Base-by-base conservation (phyloP, 1,140 invertebrate genomes). In the Lordiphosa stackelbergi region DNA sequence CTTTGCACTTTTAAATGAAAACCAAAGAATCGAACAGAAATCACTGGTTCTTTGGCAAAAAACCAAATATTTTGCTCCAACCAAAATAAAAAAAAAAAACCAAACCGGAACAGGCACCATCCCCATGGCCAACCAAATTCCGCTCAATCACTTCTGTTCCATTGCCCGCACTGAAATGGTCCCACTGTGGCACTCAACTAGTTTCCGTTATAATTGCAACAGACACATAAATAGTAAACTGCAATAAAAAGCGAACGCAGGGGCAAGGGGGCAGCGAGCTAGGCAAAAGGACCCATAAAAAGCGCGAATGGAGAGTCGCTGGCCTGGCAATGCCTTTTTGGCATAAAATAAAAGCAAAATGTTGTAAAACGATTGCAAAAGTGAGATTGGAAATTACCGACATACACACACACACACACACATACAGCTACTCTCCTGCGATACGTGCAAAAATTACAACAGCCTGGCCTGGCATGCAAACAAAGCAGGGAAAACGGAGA, bases 141-240 rank as follows among this genome's bases (percentile, higher is more conserved):
- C 13, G 34, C 13, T 10, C n/a, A 12, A 37, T 7, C n/a, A 24
- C 22, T 38, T 12, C 9, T 8, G 10, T 11, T 4, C 19, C 11
- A 4, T 11, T 43, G 9, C 12, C 46, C 22, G 31, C 22, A 8
- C 37, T 22, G 19, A 16, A 42, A 58, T 56, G 41, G 77, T 69
- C 53, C 81, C 81, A 77, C 72, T 77, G 81, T 85, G 72, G 66
- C 77, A 60, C 65, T 73, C 75, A 85, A 77, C 75, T 85, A 77
- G 75, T 73, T 81, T 81, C 61, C 83, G 66, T 85, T 81, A 78
- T 85, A 85, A 85, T 86, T 86, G 84, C 83, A 64, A 63, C 84
- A 86, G 84, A 85, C 84, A 85, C 83, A 85, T 85, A 85, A 85
- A 85, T 85, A 85, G 77, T 69, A 69, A 81, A 63, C 73, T 83